phyloP scores from a whole-genome alignment of 1,140 invertebrate genomes.

The Trigoniulus corallinus region DNA sequence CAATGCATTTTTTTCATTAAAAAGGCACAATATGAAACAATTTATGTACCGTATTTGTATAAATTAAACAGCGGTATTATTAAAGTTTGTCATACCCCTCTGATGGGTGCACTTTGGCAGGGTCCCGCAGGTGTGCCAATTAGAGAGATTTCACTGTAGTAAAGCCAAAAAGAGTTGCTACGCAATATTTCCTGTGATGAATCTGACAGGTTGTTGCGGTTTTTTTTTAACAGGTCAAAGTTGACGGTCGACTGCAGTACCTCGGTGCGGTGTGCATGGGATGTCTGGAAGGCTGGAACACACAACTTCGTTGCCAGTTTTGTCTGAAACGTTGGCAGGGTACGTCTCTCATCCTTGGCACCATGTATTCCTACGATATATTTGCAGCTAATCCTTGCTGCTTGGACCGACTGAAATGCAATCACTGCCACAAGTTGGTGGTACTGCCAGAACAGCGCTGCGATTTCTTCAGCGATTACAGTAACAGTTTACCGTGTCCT shows the following conservation, averaged over 20 bases:
- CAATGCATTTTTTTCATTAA: too few relatives aligned
- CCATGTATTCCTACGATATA: conserved; percentile 95
- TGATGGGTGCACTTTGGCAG: too few relatives aligned
- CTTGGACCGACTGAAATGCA: conserved; percentile 80
- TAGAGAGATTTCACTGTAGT: too few relatives aligned
- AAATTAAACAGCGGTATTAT: too few relatives aligned
- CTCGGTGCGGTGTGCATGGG: conserved; percentile 85
- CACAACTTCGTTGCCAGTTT: conserved; percentile 55
- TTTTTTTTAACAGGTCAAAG: conserved; percentile 46
- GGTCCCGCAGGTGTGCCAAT: too few relatives aligned
- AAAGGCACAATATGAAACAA: not conserved
- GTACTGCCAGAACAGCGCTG: conserved; percentile 69
- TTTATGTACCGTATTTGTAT: too few relatives aligned
- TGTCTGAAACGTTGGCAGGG: conserved; percentile 83
- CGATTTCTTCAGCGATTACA: conserved; percentile 90
- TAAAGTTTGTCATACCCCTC: too few relatives aligned
- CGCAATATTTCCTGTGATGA: too few relatives aligned
- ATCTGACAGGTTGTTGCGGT: not conserved
- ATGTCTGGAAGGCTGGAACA: conserved; percentile 61
- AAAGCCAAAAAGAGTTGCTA: too few relatives aligned
- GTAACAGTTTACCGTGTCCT: conserved; percentile 73
- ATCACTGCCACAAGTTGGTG: conserved; percentile 67
- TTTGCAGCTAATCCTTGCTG: conserved; percentile 94
- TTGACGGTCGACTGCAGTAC: conserved; percentile 54
- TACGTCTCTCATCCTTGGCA: conserved; percentile 76